Percentiles rank a stretch among this genome's conserved stretches.
Evolutionary conservation across 2,113 vertebrate genomes (phyloP).

Genomic region (Nipponia nippon): DNA sequence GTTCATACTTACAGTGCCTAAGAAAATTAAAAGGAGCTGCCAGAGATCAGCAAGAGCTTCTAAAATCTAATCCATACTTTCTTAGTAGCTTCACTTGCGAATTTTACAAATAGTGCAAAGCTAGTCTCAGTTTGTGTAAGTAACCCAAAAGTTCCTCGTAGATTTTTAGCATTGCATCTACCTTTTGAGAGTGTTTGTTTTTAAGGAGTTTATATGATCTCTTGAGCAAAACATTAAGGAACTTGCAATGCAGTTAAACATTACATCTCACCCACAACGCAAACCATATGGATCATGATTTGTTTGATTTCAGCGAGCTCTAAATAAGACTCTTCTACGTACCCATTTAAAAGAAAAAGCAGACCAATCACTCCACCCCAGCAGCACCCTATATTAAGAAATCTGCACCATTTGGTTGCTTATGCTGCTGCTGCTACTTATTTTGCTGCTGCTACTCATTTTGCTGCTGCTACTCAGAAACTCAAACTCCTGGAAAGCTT

Average conservation of each 20-base stretch:
- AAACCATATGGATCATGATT: background rate
- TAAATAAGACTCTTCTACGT: background rate
- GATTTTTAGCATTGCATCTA: background rate
- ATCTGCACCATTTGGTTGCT: background rate
- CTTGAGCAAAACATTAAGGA: background rate
- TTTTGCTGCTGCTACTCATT: background rate
- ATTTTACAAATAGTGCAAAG: background rate
- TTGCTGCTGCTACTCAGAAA: background rate
- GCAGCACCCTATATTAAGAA: background rate
- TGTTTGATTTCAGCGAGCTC: background rate
- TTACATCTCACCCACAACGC: background rate
- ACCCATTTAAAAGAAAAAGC: background rate
- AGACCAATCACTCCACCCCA: background rate
- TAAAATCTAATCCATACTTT: background rate
- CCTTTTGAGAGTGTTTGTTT: background rate
- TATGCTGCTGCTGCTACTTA: background rate
- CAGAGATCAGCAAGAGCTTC: background rate
- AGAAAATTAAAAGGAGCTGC: background rate
- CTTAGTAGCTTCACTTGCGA: background rate
- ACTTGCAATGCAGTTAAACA: background rate
- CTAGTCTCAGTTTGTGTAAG: background rate
- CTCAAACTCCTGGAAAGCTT: background rate
- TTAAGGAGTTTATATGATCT: background rate
- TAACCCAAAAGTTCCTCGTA: background rate
- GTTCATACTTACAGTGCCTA: rapidly evolving